Evolutionary conservation across 2,888 invertebrate species (phyloP), one percentile per base, ranked within the genome.

Genomic region (Aleiodes alternator): DNA sequence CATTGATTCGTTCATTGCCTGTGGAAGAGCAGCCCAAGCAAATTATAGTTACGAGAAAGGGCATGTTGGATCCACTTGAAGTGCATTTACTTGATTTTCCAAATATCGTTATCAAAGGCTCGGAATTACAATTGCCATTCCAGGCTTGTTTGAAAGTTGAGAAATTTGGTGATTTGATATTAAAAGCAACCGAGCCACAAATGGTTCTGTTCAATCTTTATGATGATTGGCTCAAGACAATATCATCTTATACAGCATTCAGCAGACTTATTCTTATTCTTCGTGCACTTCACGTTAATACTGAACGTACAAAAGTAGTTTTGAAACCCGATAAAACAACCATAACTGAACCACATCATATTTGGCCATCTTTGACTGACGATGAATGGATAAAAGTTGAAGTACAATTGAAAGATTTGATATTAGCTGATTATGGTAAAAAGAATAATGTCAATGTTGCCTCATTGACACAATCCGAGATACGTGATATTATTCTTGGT

Each of bases 311-410:
- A 0, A 99, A 99, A 90, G 98, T 99, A 9, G 95, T 99, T 69
- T 91, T 99, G 73, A 99, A 99, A 89, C 99, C 99, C 0, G 99
- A 99, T 90, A 99, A 99, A 90, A 99, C 98, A 0, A 99, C 99
- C 0, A 95, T 99, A 69, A 99, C 99, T 0, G 99, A 99, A 90
- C 96, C 98, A 0, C 99, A 99, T 92, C 99, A 99, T 90, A 99
- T 99, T 90, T 99, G 99, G 99, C 99, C 99, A 0, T 96, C 98
- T 0, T 91, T 99, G 6, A 93, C 96, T 0, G 99, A 99, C 86
- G 99, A 99, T 85, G 99, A 99, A 90, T 99, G 99, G 99, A 98
- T 99, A 88, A 99, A 99, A 90, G 98, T 98, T 59, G 99, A 99
- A 90, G 97, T 99, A 38, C 97, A 98, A 86, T 92, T 99, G 29